Percentiles rank a stretch among this genome's conserved stretches.
phyloP scores from a whole-genome alignment of 2,888 invertebrate genomes.

The Drosophila siamana region DNA sequence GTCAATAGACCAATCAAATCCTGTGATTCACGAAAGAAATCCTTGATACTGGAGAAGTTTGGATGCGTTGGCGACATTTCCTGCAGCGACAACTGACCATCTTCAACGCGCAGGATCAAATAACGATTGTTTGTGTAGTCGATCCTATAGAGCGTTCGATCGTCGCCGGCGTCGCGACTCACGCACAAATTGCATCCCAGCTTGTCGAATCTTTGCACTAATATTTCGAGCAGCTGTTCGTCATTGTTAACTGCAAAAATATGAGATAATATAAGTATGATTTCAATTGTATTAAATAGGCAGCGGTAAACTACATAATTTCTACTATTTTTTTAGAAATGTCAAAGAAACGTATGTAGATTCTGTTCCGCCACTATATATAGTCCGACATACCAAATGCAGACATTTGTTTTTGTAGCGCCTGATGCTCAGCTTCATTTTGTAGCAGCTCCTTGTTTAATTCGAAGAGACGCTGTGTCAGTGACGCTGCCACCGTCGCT shows the following conservation, averaged over 20 bases:
- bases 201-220: slow-evolving; percentile 1
- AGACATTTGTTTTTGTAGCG: slow-evolving; percentile 2
- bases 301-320: no score
- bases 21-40: slow-evolving; percentile 29
- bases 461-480: not conserved
- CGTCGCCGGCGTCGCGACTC: not conserved
- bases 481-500: not conserved
- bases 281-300: no score
- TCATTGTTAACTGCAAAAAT: not conserved
- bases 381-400: slow-evolving; percentile 3
- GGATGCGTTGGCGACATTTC: slow-evolving; percentile 35
- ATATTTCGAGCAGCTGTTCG: not conserved
- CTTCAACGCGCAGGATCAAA: slow-evolving; percentile 6
- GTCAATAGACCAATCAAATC: slow-evolving; percentile 51
- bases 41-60: slow-evolving; percentile 34
- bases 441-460: not conserved
- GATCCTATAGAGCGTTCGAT: slow-evolving; percentile 17
- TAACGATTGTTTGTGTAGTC: not conserved
- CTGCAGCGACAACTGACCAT: slow-evolving; percentile 10
- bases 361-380: no score
- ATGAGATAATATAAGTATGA: not conserved
- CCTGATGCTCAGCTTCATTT: not conserved
- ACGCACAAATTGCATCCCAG: slow-evolving; percentile 19
- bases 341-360: no score
- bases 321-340: no score